Evolutionary conservation across 2,888 invertebrate species (phyloP), one percentile per base, ranked within the genome.

Genomic region (Philereme transversata): DNA sequence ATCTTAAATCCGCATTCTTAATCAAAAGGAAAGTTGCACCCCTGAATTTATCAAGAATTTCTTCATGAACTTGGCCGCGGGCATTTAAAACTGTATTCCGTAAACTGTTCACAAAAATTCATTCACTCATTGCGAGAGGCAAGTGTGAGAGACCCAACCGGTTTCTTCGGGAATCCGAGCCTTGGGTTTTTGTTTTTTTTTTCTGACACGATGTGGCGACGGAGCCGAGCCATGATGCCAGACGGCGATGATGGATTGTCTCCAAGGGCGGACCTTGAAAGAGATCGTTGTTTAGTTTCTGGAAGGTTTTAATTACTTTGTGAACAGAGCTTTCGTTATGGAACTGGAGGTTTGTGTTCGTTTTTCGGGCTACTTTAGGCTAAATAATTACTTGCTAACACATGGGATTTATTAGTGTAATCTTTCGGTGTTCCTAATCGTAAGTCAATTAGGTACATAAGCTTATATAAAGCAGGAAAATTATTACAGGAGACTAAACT

Each of bases 91-190:
- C 8, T 44, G 45, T 57, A 60, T 60, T 60, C 64, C 55, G 50
- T 51, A 51, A 62, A 55, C 54, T 54, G 52, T 62, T 56, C 46
- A 62, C 62, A 68, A 67, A 66, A 67, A 62, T 67, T 65, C 68
- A 70, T 70, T 70, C 68, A 70, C 68, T 52, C 45, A 45, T 54
- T 51, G 52, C 51, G 52, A 48, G 60, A 41, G 47, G 55, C 59
- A 58, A 64, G 65, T 74, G 76, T 74, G 78, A 67, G 75, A 76
- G 65, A 60, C 68, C 47, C 65, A 77, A 81, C 79, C 73, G 78
- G 80, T 80, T 74, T 45, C 51, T 71, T 70, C 60, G 70, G 75
- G 78, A 79, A 81, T 76, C 62, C 69, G 74, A 78, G 75, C 75
- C 71, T 75, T 73, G 63, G 71, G 68, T 64, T 69, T 70, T 65